A percentile compares a stretch with the other conserved stretches of the same genome.
These are phyloP conservation scores for Peromyscus polionotus DNA, from an alignment of 2,113 vertebrate genomes.

Conservation along the genomic window DNA sequence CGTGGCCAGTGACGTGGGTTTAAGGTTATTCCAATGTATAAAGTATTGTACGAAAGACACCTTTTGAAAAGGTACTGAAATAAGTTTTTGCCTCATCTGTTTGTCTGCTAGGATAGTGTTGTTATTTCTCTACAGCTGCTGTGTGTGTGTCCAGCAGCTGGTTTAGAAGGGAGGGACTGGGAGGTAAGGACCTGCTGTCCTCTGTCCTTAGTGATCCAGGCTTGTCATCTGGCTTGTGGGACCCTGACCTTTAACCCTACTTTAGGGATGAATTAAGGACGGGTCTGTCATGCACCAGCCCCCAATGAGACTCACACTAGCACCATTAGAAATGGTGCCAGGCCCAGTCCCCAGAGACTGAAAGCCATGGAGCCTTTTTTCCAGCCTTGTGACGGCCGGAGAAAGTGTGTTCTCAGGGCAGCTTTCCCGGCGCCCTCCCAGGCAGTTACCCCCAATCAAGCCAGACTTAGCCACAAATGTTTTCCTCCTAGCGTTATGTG, in stretches of 20 bases:
- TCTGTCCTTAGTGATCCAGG: neutral
- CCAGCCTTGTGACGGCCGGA: rapidly evolving
- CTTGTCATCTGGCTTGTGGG: neutral
- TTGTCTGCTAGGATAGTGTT: neutral
- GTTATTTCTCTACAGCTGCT: neutral
- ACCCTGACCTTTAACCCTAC: neutral
- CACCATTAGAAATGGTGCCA: neutral
- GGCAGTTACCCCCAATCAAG: too few relatives aligned
- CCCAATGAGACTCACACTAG: neutral
- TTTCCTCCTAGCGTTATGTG: neutral
- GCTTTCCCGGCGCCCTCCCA: rapidly evolving
- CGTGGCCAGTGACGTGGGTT: neutral
- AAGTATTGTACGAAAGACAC: neutral
- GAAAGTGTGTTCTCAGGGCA: rapidly evolving
- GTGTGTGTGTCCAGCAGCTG: neutral
- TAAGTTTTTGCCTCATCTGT: neutral
- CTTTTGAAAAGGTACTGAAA: neutral
- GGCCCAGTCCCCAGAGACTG: neutral
- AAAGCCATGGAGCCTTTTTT: neutral
- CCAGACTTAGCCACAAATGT: neutral
- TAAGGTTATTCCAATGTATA: neutral
- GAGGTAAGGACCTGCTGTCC: neutral
- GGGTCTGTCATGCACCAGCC: neutral
- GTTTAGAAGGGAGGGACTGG: neutral
- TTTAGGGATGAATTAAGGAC: too few relatives aligned